Evolutionary conservation across 2,888 invertebrate genomes (phyloP), one percentile per base, ranked within the genome.

Genomic region (Xestia xanthographa): DNA sequence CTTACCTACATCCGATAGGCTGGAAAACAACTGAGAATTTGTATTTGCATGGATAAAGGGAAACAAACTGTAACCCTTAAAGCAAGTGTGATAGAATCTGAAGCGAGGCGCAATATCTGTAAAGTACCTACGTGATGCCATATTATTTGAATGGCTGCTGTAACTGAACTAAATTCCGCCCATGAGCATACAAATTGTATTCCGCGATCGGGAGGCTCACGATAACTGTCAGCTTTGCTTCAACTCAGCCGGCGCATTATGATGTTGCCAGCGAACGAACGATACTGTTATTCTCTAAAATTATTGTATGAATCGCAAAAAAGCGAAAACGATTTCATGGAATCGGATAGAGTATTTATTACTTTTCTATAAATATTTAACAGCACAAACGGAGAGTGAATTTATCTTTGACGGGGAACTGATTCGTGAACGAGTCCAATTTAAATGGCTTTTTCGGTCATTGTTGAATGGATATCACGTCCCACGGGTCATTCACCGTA

Each of bases 191-290:
- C 88, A 88, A 86, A 90, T 88, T 88, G 84, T 84, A 86, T 86
- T 87, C 78, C 78, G 71, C 82, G 86, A 87, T 87, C 80, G 83
- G 77, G 83, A 83, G 86, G 80, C 84, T 83, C 83, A 80, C 79
- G 86, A 89, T 90, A 88, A 87, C 89, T 90, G 89, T 89, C 87
- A 86, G 87, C 84, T 87, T 81, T 86, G 86, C 84, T 86, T 89
- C 77, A 75, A 87, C 85, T 82, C 85, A 80, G 76, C 78, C 78
- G 74, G 62, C 77, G 82, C 81, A 84, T 86, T 87, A 84, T 85
- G 81, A 83, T 78, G 67, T 60, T 71, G 77, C 67, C 66, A 72
- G 63, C 62, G 72, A 78, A 69, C 41, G 72, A 80, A 79, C 63
- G 69, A 71, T 72, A 66, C 76, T 77, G 79, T 81, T 82, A 87